A percentile compares a stretch with the other conserved stretches of the same genome.
These are phyloP conservation scores for Oxycera nigricornis DNA, from an alignment of 2,888 invertebrate genomes.

Conservation along the genomic window DNA sequence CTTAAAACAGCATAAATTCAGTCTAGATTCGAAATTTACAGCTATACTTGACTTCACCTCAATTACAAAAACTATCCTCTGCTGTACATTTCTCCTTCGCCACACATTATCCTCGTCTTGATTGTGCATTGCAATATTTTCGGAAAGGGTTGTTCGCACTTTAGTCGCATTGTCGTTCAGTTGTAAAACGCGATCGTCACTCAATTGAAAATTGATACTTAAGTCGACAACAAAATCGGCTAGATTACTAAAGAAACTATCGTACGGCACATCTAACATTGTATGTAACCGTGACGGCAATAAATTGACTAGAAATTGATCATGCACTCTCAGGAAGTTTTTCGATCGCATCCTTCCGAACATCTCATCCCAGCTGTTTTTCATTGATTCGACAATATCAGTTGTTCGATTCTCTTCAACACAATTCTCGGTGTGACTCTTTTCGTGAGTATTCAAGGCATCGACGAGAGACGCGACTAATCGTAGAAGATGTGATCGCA, in stretches of 20 bases:
- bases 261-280: constrained; percentile 59
- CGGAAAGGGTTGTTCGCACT: constrained; percentile 54
- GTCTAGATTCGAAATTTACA: constrained; percentile 2
- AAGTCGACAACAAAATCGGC: constrained; percentile 59
- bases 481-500: constrained; percentile 58
- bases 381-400: constrained; percentile 54
- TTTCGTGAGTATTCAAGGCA: constrained; percentile 53
- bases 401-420: constrained; percentile 42
- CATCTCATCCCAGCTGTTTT: constrained; percentile 57
- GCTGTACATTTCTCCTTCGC: constrained; percentile 64
- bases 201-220: constrained; percentile 52
- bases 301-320: constrained; percentile 62
- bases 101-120: constrained; percentile 61
- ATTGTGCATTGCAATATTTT: constrained; percentile 60
- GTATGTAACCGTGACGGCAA: constrained; percentile 59
- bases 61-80: constrained; percentile 67
- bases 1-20: constrained; percentile 34
- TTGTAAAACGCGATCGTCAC: constrained; percentile 53
- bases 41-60: constrained; percentile 64
- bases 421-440: constrained; percentile 30
- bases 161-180: constrained; percentile 55
- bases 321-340: constrained; percentile 56
- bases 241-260: constrained; percentile 59
- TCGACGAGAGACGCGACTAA: constrained; percentile 59
- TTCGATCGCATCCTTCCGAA: constrained; percentile 56